A percentile compares a stretch with the other conserved stretches of the same genome.
Evolutionary conservation across 2,797 vertebrate species (phyloP).

Genomic region (Merluccius polli): DNA sequence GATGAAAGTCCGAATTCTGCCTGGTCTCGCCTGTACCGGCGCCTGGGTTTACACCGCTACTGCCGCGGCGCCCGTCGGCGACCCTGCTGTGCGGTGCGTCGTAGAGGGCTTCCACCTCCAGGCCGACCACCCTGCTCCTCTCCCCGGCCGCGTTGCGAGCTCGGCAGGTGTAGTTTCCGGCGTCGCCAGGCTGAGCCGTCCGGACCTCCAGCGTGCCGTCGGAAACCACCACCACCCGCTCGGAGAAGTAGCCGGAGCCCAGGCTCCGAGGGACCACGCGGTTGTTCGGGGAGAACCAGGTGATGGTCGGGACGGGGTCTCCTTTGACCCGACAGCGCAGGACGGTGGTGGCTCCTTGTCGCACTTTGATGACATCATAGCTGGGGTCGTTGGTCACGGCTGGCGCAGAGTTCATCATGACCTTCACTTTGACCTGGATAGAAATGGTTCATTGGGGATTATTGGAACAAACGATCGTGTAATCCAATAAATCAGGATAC

Average conservation of each 20-base stretch:
- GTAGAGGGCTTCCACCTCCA: conserved; percentile 71
- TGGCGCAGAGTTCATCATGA: conserved; percentile 76
- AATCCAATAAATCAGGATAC: background rate
- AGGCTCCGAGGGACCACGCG: conserved; percentile 65
- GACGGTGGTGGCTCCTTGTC: conserved; percentile 70
- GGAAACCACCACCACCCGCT: conserved; percentile 57
- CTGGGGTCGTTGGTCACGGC: conserved; percentile 67
- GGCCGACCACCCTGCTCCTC: conserved; percentile 69
- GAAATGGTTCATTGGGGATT: background rate
- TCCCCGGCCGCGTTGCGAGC: conserved; percentile 78
- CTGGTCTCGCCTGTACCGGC: conserved; percentile 23
- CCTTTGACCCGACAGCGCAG: conserved; percentile 78
- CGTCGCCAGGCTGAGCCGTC: conserved; percentile 76
- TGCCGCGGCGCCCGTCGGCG: conserved; percentile 13
- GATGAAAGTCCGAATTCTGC: conserved; percentile 4
- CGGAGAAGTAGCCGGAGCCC: conserved; percentile 57
- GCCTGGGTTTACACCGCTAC: conserved; percentile 15
- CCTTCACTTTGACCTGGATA: conserved; percentile 79
- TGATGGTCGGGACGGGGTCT: conserved; percentile 74
- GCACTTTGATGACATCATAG: conserved; percentile 65
- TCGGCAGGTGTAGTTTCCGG: conserved; percentile 88
- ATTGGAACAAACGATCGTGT: background rate
- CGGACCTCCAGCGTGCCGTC: conserved; percentile 83
- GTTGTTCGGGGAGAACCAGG: conserved; percentile 81
- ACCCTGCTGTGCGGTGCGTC: conserved; percentile 61